Conservation (phyloP, 2,113 vertebrate genomes). For the Thalassarche chlororhynchos region DNA sequence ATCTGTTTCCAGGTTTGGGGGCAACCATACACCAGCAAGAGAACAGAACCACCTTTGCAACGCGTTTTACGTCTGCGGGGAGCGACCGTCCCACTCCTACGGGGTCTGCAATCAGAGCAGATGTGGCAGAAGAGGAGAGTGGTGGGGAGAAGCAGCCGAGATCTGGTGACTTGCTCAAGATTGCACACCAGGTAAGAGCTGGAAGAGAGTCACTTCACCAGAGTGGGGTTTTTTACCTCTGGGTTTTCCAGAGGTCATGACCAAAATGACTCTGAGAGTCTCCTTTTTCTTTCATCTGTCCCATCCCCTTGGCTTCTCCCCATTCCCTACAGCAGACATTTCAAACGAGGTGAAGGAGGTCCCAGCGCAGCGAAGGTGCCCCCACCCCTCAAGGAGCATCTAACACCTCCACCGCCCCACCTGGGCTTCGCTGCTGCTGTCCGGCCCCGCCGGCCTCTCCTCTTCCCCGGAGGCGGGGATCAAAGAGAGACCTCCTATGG, state of each 20-base stretch:
- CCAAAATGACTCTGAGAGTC: not conserved
- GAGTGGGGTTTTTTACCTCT: not conserved
- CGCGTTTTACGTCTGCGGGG: not conserved
- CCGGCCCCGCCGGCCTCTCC: accelerated
- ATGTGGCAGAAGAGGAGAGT: not conserved
- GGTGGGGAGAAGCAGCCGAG: not conserved
- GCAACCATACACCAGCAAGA: not conserved
- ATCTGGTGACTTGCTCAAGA: not conserved
- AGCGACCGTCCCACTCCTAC: accelerated
- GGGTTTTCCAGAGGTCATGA: not conserved
- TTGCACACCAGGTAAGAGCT: not conserved
- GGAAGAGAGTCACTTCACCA: not conserved
- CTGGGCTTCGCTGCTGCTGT: accelerated
- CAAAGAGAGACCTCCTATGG: not conserved
- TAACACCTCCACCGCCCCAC: too few relatives aligned
- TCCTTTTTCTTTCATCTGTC: not conserved
- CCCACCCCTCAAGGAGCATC: accelerated
- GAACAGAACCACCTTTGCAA: not conserved
- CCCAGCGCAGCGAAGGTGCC: not conserved
- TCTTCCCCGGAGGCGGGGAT: not conserved
- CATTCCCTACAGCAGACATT: not conserved
- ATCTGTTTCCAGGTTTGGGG: not conserved
- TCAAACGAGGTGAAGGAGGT: not conserved
- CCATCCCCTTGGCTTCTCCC: not conserved
- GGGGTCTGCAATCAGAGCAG: not conserved